A percentile compares a stretch with the other conserved stretches of the same genome.
These are phyloP conservation scores for Scaptomyza caliginosa DNA, from an alignment of 2,888 invertebrate genomes.

Conservation along the genomic window DNA sequence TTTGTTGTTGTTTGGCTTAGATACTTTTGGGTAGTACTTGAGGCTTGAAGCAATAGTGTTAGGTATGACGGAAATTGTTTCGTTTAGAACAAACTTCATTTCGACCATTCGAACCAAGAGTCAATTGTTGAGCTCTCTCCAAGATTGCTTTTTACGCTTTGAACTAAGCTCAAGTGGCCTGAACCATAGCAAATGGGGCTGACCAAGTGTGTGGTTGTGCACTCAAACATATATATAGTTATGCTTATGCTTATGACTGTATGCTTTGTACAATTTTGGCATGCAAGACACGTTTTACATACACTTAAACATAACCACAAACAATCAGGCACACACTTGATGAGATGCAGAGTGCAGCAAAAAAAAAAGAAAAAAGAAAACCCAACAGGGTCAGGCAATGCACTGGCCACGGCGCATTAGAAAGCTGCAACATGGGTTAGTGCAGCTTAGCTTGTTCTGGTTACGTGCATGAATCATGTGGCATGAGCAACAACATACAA, in stretches of 20 bases:
- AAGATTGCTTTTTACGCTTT: constrained; percentile 45
- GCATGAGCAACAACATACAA: constrained; percentile 16
- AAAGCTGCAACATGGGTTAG: constrained; percentile 47
- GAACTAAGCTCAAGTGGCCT: constrained; percentile 36
- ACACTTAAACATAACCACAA: constrained; percentile 11
- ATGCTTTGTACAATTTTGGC: constrained; percentile 57
- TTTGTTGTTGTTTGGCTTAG: constrained; percentile 32
- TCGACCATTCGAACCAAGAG: constrained; percentile 24
- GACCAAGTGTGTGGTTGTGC: constrained; percentile 20
- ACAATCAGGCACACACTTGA: constrained; percentile 36
- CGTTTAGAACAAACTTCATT: constrained; percentile 35
- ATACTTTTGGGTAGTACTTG: constrained; percentile 12
- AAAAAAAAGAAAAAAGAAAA: constrained; percentile 55
- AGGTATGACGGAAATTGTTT: constrained; percentile 30
- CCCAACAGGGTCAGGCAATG: constrained; percentile 63
- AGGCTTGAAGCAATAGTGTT: neutral
- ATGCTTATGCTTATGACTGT: constrained; percentile 52
- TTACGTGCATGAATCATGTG: constrained; percentile 49
- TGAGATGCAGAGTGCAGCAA: constrained; percentile 63
- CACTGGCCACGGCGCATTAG: constrained; percentile 47
- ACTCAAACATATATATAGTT: constrained; percentile 37
- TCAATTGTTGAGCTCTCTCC: constrained; percentile 52
- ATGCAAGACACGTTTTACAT: constrained; percentile 71
- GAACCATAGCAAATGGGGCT: constrained; percentile 23
- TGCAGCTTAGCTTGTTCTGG: constrained; percentile 61